Conservation (phyloP, 92 coral and sea anemone species). For the Epizoanthus rinbou region DNA sequence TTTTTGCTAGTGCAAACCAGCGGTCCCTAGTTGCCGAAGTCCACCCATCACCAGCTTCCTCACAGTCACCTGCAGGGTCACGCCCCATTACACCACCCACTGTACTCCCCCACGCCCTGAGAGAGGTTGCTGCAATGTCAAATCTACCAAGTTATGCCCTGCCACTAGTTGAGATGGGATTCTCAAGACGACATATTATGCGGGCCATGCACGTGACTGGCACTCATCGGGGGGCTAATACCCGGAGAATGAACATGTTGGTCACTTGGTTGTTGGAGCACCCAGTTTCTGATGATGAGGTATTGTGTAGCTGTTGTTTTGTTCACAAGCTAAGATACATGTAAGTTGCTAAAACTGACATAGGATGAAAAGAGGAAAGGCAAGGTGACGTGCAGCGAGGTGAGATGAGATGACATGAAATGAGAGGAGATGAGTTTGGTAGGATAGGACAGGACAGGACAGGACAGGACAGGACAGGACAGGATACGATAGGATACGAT, state of each 20-base stretch:
- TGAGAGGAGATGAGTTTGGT: too few relatives aligned
- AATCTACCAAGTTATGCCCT: conserved; percentile 70
- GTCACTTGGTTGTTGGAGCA: conserved; percentile 89
- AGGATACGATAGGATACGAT: too few relatives aligned
- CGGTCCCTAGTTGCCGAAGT: conserved; percentile 22
- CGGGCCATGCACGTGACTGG: conserved; percentile 87
- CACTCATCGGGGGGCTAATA: conserved; percentile 66
- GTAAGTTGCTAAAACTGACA: too few relatives aligned
- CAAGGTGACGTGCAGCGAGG: too few relatives aligned
- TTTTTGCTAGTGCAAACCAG: conserved; percentile 35
- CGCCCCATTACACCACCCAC: conserved; percentile 74
- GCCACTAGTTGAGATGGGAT: conserved; percentile 89
- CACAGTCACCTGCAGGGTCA: conserved; percentile 43
- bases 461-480: too few relatives aligned
- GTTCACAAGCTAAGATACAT: too few relatives aligned
- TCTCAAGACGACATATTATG: conserved; percentile 76
- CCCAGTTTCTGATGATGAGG: conserved; percentile 87
- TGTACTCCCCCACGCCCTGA: conserved; percentile 66
- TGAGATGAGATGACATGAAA: too few relatives aligned
- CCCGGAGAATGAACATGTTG: conserved; percentile 73
- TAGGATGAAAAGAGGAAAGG: too few relatives aligned
- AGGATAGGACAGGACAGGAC: too few relatives aligned
- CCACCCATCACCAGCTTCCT: conserved; percentile 41
- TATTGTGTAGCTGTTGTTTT: conserved; percentile 1
- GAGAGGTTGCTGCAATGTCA: conserved; percentile 78